A percentile compares a stretch with the other conserved stretches of the same genome.
These are phyloP conservation scores for Ctenosaura bakeri DNA, from an alignment of 2,797 vertebrate genomes.

Conservation along the genomic window DNA sequence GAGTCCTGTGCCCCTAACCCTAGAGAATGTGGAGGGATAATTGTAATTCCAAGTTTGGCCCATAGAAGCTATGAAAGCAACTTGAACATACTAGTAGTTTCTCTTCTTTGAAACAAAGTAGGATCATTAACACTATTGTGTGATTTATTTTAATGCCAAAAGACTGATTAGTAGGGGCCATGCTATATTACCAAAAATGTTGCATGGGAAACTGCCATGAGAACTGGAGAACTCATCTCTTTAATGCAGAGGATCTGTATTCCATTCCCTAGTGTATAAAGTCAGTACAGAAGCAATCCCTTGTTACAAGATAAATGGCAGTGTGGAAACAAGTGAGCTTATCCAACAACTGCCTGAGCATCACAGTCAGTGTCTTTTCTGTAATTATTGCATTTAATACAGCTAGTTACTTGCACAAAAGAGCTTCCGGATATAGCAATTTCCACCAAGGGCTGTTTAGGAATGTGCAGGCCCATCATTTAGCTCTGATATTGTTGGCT, in stretches of 20 bases:
- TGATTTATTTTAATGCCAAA: conserved; percentile 13
- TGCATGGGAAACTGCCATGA: conserved; percentile 19
- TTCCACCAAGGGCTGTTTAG: conserved; percentile 82
- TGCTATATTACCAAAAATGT: background rate
- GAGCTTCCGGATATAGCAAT: conserved; percentile 82
- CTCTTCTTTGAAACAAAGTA: background rate
- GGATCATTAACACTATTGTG: background rate
- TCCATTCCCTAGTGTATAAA: conserved; percentile 49
- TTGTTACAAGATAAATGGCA: conserved; percentile 64
- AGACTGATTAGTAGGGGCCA: background rate
- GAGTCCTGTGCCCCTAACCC: too few species aligned
- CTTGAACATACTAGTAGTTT: too few species aligned
- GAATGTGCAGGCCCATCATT: conserved; percentile 84
- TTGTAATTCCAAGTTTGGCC: background rate
- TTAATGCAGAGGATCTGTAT: conserved; percentile 15
- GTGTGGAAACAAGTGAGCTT: conserved; percentile 66
- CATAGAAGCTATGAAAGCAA: background rate
- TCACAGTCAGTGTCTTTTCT: conserved; percentile 79
- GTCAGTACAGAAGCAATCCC: conserved; percentile 36
- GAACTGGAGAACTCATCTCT: conserved; percentile 2
- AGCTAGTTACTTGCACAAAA: conserved; percentile 84
- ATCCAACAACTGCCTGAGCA: conserved; percentile 74
- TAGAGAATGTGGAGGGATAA: too few species aligned
- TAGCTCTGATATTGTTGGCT: conserved; percentile 84
- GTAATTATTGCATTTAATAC: conserved; percentile 85